Conservation (phyloP, 1,140 invertebrate species). For the Cryptotermes secundus region DNA sequence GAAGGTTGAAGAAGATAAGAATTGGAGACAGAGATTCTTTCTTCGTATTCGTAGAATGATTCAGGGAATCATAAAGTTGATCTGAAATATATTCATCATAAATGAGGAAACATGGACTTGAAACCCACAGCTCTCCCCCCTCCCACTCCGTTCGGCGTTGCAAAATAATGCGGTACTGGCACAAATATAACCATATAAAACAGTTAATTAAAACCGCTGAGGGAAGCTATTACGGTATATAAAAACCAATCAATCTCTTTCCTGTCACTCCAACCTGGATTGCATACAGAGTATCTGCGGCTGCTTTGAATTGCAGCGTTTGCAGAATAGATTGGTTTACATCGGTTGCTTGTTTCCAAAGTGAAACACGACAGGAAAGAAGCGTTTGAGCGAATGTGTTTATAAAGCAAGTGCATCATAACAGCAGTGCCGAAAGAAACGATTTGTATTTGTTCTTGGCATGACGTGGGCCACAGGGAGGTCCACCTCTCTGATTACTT, state of each 20-base stretch:
- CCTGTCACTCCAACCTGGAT: neutral
- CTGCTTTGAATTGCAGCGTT: neutral
- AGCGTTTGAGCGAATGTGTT: neutral
- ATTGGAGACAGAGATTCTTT: no score
- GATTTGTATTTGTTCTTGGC: no score
- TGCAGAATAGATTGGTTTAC: neutral
- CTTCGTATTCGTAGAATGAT: no score
- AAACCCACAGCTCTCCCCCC: no score
- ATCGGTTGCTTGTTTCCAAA: neutral
- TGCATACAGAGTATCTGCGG: constrained; percentile 3
- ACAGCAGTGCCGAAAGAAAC: no score
- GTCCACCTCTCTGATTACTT: no score
- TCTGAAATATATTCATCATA: no score
- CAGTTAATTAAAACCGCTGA: neutral
- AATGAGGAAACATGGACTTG: no score
- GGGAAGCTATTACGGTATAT: neutral
- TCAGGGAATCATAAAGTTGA: no score
- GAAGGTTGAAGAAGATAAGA: no score
- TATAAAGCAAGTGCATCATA: neutral
- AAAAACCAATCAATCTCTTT: constrained; percentile 6
- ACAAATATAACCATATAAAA: neutral
- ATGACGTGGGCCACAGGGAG: no score
- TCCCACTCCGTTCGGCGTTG: neutral
- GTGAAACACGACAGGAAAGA: neutral
- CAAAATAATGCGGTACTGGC: neutral